phyloP scores from a whole-genome alignment of 2,888 invertebrate species.

The Antheraea yamamai region DNA sequence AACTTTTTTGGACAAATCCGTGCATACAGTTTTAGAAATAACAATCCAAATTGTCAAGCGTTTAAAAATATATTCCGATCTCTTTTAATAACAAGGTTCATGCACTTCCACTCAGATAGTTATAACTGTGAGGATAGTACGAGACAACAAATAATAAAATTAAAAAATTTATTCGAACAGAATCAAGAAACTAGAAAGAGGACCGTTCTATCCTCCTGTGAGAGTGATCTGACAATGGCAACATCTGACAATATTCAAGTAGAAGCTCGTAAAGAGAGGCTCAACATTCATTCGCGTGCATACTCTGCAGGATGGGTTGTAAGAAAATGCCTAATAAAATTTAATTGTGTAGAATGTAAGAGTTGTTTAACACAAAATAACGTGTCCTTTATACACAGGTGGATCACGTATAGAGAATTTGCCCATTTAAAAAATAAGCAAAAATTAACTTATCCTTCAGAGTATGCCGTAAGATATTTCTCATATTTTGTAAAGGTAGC shows the following conservation, averaged over 20 bases:
- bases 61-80: slow-evolving; percentile 33
- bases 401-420: not conserved
- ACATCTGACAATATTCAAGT: not conserved
- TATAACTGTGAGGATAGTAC: not conserved
- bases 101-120: slow-evolving; percentile 27
- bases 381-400: not conserved
- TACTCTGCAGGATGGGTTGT: slow-evolving; percentile 10
- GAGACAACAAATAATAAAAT: not conserved
- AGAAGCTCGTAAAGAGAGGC: slow-evolving; percentile 1
- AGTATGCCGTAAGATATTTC: slow-evolving; percentile 10
- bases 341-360: not conserved
- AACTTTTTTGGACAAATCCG: not conserved
- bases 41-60: slow-evolving; percentile 32
- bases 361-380: not conserved
- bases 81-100: slow-evolving; percentile 24
- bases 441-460: slow-evolving; percentile 5
- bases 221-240: not conserved
- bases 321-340: not conserved
- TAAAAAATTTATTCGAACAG: not conserved
- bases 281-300: slow-evolving; percentile 3
- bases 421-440: not conserved
- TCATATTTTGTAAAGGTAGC: not conserved
- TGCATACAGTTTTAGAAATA: slow-evolving; percentile 38
- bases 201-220: not conserved
- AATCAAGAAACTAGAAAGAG: not conserved